Base-by-base conservation (phyloP, 2,888 invertebrate species). In the Marronus borbonicus region DNA sequence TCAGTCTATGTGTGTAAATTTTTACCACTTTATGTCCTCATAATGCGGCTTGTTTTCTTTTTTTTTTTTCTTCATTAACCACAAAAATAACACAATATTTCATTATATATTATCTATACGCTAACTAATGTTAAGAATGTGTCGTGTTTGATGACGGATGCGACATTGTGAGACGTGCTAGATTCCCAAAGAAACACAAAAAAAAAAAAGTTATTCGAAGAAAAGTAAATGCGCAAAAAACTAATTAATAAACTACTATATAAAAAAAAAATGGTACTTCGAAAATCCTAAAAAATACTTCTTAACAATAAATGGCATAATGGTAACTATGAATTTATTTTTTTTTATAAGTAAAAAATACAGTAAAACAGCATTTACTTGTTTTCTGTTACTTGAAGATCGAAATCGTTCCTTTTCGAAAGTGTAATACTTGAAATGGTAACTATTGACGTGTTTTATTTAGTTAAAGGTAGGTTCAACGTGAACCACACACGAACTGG, bases 51-150 rank as follows among this genome's bases (percentile, higher is more conserved):
- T 58, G 64, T 81, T 79, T 78, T 55, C 17, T 55, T 55, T 24
- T 24, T 17, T n/a, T 39, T 39, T 44, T 44, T 44, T 0, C 44
- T 44, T 44, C 12, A 44, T 44, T 79, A 79, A 79, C 79, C 80
- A 82, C 80, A 82, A 82, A 81, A 82, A 82, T 81, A 82, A 82
- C 80, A 80, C 79, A 81, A 81, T 78, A 68, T 77, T 79, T 80
- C 75, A 78, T 81, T 78, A 76, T 72, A 80, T 81, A 79, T 82
- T 77, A 80, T 80, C 81, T 82, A 81, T 78, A 80, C 79, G 80
- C 78, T 80, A 78, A 77, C 77, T 78, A 80, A 81, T 77, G 79
- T 80, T 81, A 81, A 81, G 81, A 81, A 81, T 80, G 80, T 81
- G 77, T 77, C 81, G 79, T 78, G 79, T 77, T 78, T 68, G 64